Conservation (phyloP, 2,797 vertebrate genomes). For the Tympanoctomys barrerae region DNA sequence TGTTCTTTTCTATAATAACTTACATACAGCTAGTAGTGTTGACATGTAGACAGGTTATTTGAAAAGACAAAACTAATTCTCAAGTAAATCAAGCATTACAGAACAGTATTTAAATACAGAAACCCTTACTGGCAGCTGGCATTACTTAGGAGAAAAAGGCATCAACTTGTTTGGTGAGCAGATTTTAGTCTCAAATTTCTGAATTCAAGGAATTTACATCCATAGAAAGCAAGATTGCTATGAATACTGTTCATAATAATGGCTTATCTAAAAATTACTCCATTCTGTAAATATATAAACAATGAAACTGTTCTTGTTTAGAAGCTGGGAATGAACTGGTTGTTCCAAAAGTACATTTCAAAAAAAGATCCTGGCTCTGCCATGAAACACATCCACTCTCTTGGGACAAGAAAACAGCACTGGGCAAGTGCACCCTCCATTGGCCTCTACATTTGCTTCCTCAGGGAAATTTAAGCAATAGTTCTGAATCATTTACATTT, state of each 20-base stretch:
- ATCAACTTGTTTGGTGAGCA: background rate
- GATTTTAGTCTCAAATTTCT: slow-evolving; percentile 15
- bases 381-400: background rate
- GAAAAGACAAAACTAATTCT: background rate
- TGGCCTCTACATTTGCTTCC: slow-evolving; percentile 30
- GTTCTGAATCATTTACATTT: slow-evolving; percentile 72
- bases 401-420: slow-evolving; percentile 18
- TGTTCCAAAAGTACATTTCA: background rate
- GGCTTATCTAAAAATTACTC: background rate
- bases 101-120: background rate
- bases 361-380: slow-evolving; percentile 33
- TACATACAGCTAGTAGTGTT: background rate
- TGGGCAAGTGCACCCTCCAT: slow-evolving; percentile 12
- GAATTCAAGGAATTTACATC: background rate
- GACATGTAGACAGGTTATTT: background rate
- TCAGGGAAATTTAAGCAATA: slow-evolving; percentile 51
- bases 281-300: background rate
- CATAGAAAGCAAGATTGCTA: background rate
- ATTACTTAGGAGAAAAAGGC: background rate
- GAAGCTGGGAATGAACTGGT: background rate
- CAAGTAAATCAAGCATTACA: background rate
- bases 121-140: background rate
- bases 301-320: background rate
- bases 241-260: background rate
- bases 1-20: background rate